These are phyloP conservation scores for Tragelaphus eurycerus DNA, from an alignment of 2,797 vertebrate genomes.

Conservation along the genomic window DNA sequence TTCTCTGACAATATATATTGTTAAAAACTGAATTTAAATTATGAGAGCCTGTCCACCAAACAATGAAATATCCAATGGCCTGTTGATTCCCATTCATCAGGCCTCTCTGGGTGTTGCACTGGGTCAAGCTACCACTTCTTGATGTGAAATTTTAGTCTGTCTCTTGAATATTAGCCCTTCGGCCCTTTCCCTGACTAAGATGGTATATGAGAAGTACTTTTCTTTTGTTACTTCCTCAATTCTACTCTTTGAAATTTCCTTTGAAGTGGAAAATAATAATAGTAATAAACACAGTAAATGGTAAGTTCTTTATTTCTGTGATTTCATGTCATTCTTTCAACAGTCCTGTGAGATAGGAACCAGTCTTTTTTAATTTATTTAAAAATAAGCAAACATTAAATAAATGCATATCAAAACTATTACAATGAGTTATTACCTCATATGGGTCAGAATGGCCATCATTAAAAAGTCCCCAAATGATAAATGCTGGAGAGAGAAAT, in stretches of 20 bases:
- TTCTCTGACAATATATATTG: conserved; percentile 2
- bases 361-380: not conserved
- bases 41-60: not conserved
- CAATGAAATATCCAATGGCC: not conserved
- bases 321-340: not conserved
- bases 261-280: not conserved
- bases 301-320: not conserved
- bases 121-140: not conserved
- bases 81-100: not conserved
- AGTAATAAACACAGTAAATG: not conserved
- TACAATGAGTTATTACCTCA: not conserved
- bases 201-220: not conserved
- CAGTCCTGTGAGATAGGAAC: not conserved
- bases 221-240: not conserved
- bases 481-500: not conserved
- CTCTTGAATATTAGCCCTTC: not conserved
- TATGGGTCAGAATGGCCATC: not conserved
- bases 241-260: not conserved
- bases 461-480: not conserved
- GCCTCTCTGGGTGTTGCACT: not conserved
- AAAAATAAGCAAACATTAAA: not conserved
- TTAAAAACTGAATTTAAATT: conserved; percentile 8
- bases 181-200: not conserved
- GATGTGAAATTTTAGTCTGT: not conserved
- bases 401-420: not conserved